These are phyloP conservation scores for Andrena marginata DNA, from an alignment of 2,888 invertebrate genomes.

Conservation along the genomic window DNA sequence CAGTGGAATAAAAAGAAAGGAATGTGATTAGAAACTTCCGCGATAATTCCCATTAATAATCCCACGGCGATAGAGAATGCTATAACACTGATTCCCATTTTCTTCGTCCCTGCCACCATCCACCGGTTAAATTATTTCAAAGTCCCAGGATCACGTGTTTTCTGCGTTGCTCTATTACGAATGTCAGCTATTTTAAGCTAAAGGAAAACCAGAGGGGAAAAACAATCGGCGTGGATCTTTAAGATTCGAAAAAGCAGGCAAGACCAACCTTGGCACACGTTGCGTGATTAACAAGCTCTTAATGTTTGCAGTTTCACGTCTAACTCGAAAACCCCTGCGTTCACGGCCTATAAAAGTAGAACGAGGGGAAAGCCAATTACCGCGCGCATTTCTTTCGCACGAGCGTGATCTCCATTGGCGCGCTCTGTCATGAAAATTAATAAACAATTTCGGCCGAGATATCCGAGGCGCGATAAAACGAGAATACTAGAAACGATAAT, in stretches of 20 bases:
- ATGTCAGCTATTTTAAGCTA: too few species aligned
- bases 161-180: not conserved
- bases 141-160: slow-evolving; percentile 1
- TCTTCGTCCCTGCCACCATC: not conserved
- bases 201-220: not conserved
- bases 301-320: slow-evolving; percentile 41
- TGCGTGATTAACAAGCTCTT: slow-evolving; percentile 32
- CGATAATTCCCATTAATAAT: slow-evolving; percentile 20
- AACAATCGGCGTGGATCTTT: not conserved
- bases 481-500: not conserved
- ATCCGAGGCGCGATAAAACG: not conserved
- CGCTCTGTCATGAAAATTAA: slow-evolving; percentile 22
- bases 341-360: slow-evolving; percentile 46
- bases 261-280: slow-evolving; percentile 20
- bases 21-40: slow-evolving; percentile 28
- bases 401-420: slow-evolving; percentile 22
- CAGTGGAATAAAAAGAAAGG: not conserved
- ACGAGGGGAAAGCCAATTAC: slow-evolving; percentile 63
- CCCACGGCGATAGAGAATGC: not conserved
- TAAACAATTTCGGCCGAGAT: slow-evolving; percentile 20
- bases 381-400: slow-evolving; percentile 47
- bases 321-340: slow-evolving; percentile 47
- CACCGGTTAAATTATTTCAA: not conserved
- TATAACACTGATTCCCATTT: not conserved
- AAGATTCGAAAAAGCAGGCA: slow-evolving; percentile 1